Evolutionary conservation across 2,797 vertebrate genomes (phyloP).

Genomic region (Artibeus lituratus): DNA sequence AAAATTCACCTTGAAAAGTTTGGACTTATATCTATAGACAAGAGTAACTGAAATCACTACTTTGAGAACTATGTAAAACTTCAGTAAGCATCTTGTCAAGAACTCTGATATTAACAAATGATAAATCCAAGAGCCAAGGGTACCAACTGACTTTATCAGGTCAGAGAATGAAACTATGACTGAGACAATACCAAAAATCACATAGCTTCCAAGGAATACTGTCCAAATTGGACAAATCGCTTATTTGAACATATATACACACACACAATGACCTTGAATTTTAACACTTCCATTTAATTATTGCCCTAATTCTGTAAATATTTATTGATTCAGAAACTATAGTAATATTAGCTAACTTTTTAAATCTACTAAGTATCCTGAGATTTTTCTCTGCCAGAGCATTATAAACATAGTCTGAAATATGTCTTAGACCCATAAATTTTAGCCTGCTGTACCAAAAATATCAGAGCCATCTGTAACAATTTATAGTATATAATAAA

Average conservation of each 20-base stretch:
- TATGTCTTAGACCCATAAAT: constrained; percentile 67
- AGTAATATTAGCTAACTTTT: constrained; percentile 23
- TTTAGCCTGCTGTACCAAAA: constrained; percentile 64
- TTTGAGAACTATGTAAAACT: constrained; percentile 18
- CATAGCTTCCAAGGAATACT: not conserved
- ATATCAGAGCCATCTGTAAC: constrained; percentile 65
- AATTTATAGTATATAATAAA: constrained; percentile 56
- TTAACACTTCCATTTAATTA: not conserved
- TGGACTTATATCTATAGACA: not conserved
- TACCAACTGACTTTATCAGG: not conserved
- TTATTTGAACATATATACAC: not conserved
- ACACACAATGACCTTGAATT: constrained; percentile 25
- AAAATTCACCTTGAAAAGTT: constrained; percentile 10
- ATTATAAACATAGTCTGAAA: not conserved
- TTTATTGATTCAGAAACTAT: not conserved
- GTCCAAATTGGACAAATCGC: not conserved
- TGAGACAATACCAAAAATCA: not conserved
- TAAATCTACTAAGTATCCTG: constrained; percentile 18
- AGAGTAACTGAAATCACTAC: not conserved
- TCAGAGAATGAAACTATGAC: constrained; percentile 8
- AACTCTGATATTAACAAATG: constrained; percentile 21
- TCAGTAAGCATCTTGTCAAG: not conserved
- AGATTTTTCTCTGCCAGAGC: constrained; percentile 52
- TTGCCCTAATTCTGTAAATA: constrained; percentile 43
- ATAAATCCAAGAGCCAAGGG: constrained; percentile 10